A percentile compares a stretch with the other conserved stretches of the same genome.
Conservation (phyloP, 2,113 vertebrate genomes). For the Marmota flaviventris region DNA sequence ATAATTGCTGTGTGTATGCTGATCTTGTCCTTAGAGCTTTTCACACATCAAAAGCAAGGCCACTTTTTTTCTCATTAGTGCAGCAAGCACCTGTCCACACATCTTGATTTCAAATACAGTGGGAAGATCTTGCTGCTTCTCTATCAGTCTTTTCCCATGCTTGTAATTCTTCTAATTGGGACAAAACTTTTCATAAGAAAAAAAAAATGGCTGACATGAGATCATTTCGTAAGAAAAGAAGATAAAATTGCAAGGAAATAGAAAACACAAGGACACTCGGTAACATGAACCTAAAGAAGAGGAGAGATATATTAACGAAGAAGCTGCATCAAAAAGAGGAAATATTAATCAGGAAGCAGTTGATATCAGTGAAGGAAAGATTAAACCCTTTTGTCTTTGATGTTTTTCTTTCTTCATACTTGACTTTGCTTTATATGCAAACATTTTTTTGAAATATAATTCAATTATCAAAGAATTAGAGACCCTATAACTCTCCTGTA, state of each 20-base stretch:
- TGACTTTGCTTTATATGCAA: background rate
- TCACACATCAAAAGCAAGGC: conserved; percentile 58
- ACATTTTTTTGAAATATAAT: background rate
- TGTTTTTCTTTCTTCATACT: background rate
- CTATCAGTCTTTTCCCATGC: background rate
- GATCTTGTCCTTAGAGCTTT: conserved; percentile 62
- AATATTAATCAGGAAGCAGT: background rate
- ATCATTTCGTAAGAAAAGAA: conserved; percentile 32
- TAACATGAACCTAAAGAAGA: background rate
- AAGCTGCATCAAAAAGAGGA: background rate
- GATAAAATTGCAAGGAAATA: background rate
- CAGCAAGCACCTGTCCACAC: conserved; percentile 69
- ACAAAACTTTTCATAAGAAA: background rate
- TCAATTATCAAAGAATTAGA: background rate
- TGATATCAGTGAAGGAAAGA: background rate
- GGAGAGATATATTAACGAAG: background rate
- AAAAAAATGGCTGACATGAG: conserved; percentile 12
- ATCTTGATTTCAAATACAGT: conserved; percentile 47
- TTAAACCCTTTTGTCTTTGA: background rate
- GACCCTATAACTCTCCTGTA: background rate
- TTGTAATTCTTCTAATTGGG: conserved; percentile 54
- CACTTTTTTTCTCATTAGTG: conserved; percentile 67
- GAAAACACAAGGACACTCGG: background rate
- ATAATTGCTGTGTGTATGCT: conserved; percentile 60
- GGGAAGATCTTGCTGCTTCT: conserved; percentile 12